Conservation (phyloP, 2,888 invertebrate species). For the Dermolepida albohirtum region DNA sequence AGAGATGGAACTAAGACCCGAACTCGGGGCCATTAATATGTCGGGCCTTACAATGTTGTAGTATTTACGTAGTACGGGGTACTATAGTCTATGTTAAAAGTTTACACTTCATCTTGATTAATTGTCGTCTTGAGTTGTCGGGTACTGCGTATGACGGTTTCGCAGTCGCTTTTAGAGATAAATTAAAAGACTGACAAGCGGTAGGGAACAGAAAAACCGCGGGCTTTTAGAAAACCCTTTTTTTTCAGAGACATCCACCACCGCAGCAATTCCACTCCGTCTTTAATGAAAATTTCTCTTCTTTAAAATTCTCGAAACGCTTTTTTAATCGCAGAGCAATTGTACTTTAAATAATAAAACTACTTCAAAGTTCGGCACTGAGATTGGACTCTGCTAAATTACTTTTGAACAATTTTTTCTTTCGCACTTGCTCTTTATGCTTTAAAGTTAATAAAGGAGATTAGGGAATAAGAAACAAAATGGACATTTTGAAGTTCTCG, state of each 20-base stretch:
- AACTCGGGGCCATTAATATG: constrained; percentile 25
- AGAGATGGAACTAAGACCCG: constrained; percentile 11
- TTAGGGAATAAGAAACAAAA: too few species aligned
- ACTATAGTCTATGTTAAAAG: constrained; percentile 30
- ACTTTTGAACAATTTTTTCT: too few species aligned
- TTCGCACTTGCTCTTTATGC: too few species aligned
- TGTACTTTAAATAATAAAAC: too few species aligned
- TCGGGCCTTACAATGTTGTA: constrained; percentile 20
- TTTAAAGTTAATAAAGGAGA: too few species aligned
- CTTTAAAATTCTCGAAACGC: too few species aligned
- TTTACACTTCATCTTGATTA: constrained; percentile 29
- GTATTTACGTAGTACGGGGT: constrained; percentile 13
- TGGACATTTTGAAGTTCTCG: too few species aligned
- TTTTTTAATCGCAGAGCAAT: too few species aligned
- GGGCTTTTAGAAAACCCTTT: neutral
- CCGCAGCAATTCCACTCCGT: too few species aligned
- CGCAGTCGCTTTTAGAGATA: constrained; percentile 24
- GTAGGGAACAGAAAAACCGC: neutral
- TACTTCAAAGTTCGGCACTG: too few species aligned
- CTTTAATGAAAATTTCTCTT: too few species aligned
- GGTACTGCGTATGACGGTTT: constrained; percentile 10
- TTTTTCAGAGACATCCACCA: neutral
- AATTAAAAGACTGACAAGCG: constrained; percentile 27
- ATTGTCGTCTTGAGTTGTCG: constrained; percentile 23
- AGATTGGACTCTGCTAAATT: too few species aligned